These are phyloP conservation scores for Gallinago media DNA, from an alignment of 2,113 vertebrate genomes.

Conservation along the genomic window DNA sequence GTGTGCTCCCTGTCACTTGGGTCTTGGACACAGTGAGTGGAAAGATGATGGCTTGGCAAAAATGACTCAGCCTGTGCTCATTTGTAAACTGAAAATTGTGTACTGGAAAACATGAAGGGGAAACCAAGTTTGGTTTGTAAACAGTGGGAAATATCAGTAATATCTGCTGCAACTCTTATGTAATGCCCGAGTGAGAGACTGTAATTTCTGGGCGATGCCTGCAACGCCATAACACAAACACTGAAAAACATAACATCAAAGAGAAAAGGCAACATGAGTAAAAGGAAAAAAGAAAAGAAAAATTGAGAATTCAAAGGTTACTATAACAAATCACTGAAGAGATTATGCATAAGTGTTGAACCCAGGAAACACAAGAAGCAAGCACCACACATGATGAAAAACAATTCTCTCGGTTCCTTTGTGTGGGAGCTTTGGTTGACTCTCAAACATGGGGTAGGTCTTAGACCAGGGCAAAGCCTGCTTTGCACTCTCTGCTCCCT, in stretches of 20 bases:
- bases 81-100: slow-evolving; percentile 7
- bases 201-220: not conserved
- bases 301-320: not conserved
- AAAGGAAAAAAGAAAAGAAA: not conserved
- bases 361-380: not conserved
- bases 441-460: not conserved
- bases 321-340: not conserved
- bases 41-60: not conserved
- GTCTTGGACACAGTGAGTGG: not conserved
- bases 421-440: not conserved
- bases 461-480: not conserved
- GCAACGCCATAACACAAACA: not conserved
- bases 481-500: accelerated
- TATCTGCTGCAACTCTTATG: not conserved
- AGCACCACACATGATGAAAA: not conserved
- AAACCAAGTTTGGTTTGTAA: not conserved
- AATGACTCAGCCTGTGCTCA: not conserved
- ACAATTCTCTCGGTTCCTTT: not conserved
- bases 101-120: slow-evolving; percentile 2
- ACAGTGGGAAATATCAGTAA: not conserved
- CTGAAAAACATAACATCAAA: not conserved
- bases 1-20: not conserved
- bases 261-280: not conserved
- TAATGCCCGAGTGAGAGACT: not conserved
- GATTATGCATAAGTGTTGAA: not conserved